Conservation (phyloP, 2,113 vertebrate genomes). For the Collichthys lucidus region DNA sequence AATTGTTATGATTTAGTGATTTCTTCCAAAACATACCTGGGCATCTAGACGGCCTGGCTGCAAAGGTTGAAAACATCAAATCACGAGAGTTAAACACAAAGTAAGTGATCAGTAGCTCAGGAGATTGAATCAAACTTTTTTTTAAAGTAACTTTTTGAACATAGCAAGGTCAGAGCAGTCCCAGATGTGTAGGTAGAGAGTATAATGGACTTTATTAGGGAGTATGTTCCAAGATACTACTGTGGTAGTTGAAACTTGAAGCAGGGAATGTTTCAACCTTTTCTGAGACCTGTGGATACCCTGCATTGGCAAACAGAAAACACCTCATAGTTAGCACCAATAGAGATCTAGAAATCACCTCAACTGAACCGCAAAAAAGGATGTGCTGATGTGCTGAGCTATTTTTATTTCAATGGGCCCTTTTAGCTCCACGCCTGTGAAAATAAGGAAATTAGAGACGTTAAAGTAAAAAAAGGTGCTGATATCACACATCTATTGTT, state of each 20-base stretch:
- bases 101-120: too few relatives aligned
- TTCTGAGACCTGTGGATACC: neutral
- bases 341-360: neutral
- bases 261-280: neutral
- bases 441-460: constrained; percentile 62
- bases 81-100: too few relatives aligned
- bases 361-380: constrained; percentile 2
- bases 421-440: constrained; percentile 44
- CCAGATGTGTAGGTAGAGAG: neutral
- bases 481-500: constrained; percentile 58
- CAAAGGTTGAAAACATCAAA: too few relatives aligned
- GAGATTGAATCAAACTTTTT: too few relatives aligned
- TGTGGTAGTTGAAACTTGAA: neutral
- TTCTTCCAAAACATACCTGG: too few relatives aligned
- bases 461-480: constrained; percentile 21
- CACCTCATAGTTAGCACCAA: neutral
- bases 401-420: constrained; percentile 27
- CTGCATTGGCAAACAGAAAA: neutral
- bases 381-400: neutral
- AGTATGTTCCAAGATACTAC: neutral
- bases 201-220: neutral
- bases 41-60: too few relatives aligned
- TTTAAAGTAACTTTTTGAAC: neutral
- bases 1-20: too few relatives aligned
- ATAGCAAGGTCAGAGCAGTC: neutral